Conservation (phyloP, 1,140 invertebrate species). For the Leptestheria dahalacensis region DNA sequence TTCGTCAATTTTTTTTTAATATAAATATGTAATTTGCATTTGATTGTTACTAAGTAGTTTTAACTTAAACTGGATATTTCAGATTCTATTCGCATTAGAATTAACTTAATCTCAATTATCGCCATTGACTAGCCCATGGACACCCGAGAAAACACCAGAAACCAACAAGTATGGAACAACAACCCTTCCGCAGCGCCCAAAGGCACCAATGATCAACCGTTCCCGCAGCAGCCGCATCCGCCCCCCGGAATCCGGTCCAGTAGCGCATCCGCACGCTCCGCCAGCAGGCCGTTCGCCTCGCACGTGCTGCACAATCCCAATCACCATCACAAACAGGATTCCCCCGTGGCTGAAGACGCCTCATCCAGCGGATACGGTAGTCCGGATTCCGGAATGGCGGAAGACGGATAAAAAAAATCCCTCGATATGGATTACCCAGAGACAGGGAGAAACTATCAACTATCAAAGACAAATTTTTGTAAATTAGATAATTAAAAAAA, state of each 20-base stretch:
- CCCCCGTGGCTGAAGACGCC: slow-evolving; percentile 28
- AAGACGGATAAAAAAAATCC: slow-evolving; percentile 22
- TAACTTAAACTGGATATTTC: too few relatives aligned
- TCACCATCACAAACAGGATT: not conserved
- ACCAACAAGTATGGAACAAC: too few relatives aligned
- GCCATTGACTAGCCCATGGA: too few relatives aligned
- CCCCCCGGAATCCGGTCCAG: not conserved
- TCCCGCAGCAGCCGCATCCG: not conserved
- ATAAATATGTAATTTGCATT: too few relatives aligned
- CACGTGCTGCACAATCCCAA: too few relatives aligned
- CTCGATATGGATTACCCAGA: not conserved
- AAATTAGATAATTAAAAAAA: too few relatives aligned
- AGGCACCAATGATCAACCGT: not conserved
- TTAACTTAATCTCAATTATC: too few relatives aligned
- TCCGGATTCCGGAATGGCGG: slow-evolving; percentile 43
- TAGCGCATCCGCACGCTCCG: not conserved
- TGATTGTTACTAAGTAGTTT: too few relatives aligned
- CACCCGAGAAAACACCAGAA: too few relatives aligned
- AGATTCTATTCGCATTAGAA: too few relatives aligned
- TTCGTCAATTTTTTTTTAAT: too few relatives aligned
- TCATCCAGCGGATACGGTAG: slow-evolving; percentile 44
- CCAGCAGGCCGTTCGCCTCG: not conserved
- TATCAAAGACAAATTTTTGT: not conserved
- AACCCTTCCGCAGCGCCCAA: too few relatives aligned
- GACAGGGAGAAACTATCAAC: not conserved